Conservation (phyloP, 1,140 invertebrate genomes). For the Dendroctonus ponderosae region DNA sequence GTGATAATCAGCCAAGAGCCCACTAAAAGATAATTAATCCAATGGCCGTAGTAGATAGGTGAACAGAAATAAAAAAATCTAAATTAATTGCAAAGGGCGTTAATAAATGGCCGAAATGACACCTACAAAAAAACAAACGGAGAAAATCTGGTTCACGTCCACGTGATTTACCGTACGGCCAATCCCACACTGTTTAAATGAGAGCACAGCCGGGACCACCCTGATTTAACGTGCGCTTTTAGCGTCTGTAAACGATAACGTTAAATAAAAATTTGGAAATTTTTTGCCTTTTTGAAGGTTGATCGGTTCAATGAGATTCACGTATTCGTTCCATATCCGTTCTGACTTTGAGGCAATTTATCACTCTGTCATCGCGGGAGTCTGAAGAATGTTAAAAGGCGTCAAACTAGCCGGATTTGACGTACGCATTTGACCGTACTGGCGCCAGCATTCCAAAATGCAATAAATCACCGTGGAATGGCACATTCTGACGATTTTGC, state of each 20-base stretch:
- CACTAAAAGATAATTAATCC: too few relatives aligned
- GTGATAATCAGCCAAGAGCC: too few relatives aligned
- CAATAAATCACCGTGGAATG: constrained; percentile 7
- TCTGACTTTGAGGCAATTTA: too few relatives aligned
- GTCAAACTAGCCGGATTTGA: constrained; percentile 19
- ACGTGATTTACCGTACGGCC: constrained; percentile 32
- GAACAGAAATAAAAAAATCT: constrained; percentile 19
- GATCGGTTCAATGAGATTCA: too few relatives aligned
- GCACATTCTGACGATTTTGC: too few relatives aligned
- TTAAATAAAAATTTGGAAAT: too few relatives aligned
- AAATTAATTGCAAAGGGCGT: constrained; percentile 28
- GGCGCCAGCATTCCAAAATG: constrained; percentile 15
- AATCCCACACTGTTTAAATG: constrained; percentile 33
- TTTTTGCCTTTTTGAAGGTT: too few relatives aligned
- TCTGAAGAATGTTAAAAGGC: constrained; percentile 16
- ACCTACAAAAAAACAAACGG: constrained; percentile 27
- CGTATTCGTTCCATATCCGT: too few relatives aligned
- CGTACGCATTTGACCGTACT: constrained; percentile 15
- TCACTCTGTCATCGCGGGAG: constrained; percentile 11
- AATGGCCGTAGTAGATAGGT: too few relatives aligned
- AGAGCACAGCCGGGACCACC: constrained; percentile 29
- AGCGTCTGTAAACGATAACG: too few relatives aligned
- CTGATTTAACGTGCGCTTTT: constrained; percentile 13
- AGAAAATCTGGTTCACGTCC: constrained; percentile 34
- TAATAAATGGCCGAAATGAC: constrained; percentile 31